phyloP scores from a whole-genome alignment of 2,888 invertebrate genomes.

The Mactromeris polynyma region DNA sequence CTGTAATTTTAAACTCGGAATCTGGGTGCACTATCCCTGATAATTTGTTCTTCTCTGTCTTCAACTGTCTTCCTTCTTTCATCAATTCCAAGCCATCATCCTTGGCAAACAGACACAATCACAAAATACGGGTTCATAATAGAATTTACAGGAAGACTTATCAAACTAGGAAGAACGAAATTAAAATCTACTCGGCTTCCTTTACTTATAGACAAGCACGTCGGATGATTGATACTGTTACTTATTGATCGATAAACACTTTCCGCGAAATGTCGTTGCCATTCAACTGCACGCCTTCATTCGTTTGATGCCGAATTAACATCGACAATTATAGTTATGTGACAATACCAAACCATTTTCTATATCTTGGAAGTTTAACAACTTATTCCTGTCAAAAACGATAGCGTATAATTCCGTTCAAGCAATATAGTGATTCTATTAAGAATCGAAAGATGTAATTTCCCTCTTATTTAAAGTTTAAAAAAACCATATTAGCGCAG shows the following conservation, averaged over 20 bases:
- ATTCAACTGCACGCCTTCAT: background rate
- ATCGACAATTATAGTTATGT: background rate
- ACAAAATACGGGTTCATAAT: background rate
- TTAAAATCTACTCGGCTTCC: slow-evolving; percentile 1
- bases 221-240: background rate
- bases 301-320: background rate
- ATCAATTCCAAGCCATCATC: background rate
- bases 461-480: no score
- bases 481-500: no score
- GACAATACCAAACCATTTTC: background rate
- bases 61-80: no score
- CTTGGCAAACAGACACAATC: background rate
- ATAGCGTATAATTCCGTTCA: background rate
- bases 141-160: background rate
- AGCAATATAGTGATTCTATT: background rate
- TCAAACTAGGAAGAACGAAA: background rate
- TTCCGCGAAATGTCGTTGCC: background rate
- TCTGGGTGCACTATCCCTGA: no score
- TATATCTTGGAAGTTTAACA: background rate
- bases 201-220: background rate
- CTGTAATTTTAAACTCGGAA: no score
- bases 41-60: no score
- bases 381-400: background rate
- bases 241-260: background rate
- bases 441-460: no score